Percentiles rank a stretch among this genome's conserved stretches.
Evolutionary conservation across 2,888 invertebrate genomes (phyloP).

Genomic region (Pseudococcus viburni): DNA sequence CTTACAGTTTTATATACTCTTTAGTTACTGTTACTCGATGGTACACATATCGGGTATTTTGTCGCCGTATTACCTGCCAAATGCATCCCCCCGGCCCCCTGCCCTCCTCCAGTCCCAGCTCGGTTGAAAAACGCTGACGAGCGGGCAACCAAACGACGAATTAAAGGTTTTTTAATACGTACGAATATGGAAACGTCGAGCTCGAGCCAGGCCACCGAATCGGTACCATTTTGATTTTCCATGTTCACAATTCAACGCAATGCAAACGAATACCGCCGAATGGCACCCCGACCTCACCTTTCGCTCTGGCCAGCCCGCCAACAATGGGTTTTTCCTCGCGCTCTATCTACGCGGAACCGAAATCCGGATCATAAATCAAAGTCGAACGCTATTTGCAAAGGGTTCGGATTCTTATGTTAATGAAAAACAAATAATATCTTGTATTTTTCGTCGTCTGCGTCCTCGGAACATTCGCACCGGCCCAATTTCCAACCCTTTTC

Average conservation of each 20-base stretch:
- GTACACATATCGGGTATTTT: not conserved
- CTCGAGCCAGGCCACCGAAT: not conserved
- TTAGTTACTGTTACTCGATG: not conserved
- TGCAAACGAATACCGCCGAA: not conserved
- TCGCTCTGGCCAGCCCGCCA: not conserved
- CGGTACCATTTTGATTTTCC: slow-evolving; percentile 13
- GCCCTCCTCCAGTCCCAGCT: not conserved
- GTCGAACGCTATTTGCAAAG: slow-evolving; percentile 54
- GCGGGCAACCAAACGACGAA: not conserved
- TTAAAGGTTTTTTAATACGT: slow-evolving; percentile 14
- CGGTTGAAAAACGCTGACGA: not conserved
- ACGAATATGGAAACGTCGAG: not conserved
- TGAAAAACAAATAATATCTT: slow-evolving; percentile 62
- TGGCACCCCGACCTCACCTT: not conserved
- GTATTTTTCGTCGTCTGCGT: slow-evolving; percentile 50
- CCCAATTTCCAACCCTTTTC: slow-evolving; percentile 32
- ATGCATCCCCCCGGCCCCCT: not conserved
- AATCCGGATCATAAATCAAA: slow-evolving; percentile 48
- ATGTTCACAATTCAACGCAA: slow-evolving; percentile 40
- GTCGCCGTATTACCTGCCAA: not conserved
- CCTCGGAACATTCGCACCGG: slow-evolving; percentile 28
- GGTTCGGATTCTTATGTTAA: slow-evolving; percentile 62
- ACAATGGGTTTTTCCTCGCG: not conserved
- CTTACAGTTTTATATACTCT: slow-evolving; percentile 42
- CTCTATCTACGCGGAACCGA: not conserved